Evolutionary conservation across 23 tunicate species (phyloP), one percentile per base, ranked within the genome.

Genomic region (Corella eumyota): DNA sequence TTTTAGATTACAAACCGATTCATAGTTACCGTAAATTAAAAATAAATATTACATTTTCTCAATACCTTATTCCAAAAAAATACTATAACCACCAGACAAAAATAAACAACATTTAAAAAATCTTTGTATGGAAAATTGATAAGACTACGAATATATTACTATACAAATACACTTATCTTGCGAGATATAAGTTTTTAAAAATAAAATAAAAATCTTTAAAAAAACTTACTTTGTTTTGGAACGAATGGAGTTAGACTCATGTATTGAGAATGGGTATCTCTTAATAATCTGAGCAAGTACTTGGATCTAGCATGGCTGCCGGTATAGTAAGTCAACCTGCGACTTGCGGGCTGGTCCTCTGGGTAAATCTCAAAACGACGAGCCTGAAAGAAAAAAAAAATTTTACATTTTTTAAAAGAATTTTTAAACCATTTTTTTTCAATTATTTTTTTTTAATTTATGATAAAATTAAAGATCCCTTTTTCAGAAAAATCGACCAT

Each of bases 331-430:
- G 69, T 63, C 59, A 88, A 57, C 57, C 61, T 72, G 15, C 83
- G 80, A 59, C 96, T 68, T 6, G 88, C 63, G 3, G 82, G 88
- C 23, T 67, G 50, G 24, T 79, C 96, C 28, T 75, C 82, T 2
- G 96, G 96, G 53, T 67, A 88, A 11, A 88, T 78, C 35, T 88
- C 96, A 36, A 88, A 88, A 0, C 88, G 75, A 32, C 64, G 68
- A 11, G 66, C 78, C 96, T 88, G 57, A 1, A 58, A 48, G 56
- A 40, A 74, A 78, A 55, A 6, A 51, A 50, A 50, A 37, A n/a
- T 9, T 15, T 40, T 11, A 40, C 15, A 40, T 40, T 40, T 40
- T 40, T 40, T 40, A 40, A n/a, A n/a, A n/a, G n/a, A n/a, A n/a
- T n/a, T n/a, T n/a, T n/a, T n/a, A n/a, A n/a, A n/a, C n/a, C n/a